Conservation (phyloP, 2,888 invertebrate species). For the Selenia dentaria region DNA sequence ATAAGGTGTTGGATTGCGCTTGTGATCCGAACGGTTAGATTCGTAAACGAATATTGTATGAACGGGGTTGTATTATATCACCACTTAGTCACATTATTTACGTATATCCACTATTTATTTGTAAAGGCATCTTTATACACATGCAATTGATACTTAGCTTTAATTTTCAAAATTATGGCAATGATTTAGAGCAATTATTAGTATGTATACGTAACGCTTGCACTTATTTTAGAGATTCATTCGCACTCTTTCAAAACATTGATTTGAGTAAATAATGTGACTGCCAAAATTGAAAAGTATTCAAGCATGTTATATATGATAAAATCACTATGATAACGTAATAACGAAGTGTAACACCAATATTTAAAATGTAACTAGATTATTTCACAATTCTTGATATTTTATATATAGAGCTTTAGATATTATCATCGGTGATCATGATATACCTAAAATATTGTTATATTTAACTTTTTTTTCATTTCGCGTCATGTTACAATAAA, state of each 20-base stretch:
- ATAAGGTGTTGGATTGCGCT: constrained; percentile 39
- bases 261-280: constrained; percentile 54
- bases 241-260: constrained; percentile 2
- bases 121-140: too few relatives aligned
- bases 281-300: constrained; percentile 75
- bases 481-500: too few relatives aligned
- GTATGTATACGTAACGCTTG: too few relatives aligned
- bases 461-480: too few relatives aligned
- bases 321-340: constrained; percentile 43
- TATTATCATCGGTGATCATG: too few relatives aligned
- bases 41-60: constrained; percentile 39
- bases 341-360: constrained; percentile 31
- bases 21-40: constrained; percentile 57
- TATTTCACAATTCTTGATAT: neutral
- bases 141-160: too few relatives aligned
- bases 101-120: constrained; percentile 22
- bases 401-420: too few relatives aligned
- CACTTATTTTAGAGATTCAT: neutral
- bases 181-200: too few relatives aligned
- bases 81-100: constrained; percentile 59
- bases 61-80: constrained; percentile 33
- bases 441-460: too few relatives aligned
- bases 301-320: constrained; percentile 57
- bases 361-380: constrained; percentile 21
- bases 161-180: too few relatives aligned